Base-by-base conservation (phyloP, 2,797 vertebrate species). In the Alcedo atthis region DNA sequence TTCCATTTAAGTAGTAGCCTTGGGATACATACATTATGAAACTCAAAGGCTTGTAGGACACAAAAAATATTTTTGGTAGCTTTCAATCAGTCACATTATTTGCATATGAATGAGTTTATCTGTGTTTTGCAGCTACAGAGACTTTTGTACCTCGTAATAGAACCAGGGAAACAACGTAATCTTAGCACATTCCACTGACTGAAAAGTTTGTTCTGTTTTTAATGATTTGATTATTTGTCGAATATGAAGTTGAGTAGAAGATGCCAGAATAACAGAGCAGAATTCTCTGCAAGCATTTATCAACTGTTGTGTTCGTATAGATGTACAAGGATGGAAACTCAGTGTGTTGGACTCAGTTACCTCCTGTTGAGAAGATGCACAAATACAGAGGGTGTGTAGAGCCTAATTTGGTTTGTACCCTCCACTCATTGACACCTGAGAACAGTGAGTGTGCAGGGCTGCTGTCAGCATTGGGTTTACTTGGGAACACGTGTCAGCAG, bases 191-290 rank as follows among this genome's bases (percentile, higher is more conserved):
- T 93, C 81, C 81, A 57, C 59, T 26, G 40, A 61, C 78, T 82
- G 75, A 70, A 54, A 80, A 61, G 73, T 89, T 91, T 82, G 57
- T 45, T 91, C 82, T 84, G 66, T 18, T 85, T 88, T 80, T 89
- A 68, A 85, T 89, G 69, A 85, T 77, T 77, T 92, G 70, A 80
- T 94, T 87, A 89, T 83, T 90, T 8, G 4, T 45, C 73, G 46
- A 87, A 45, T 51, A 59, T 11, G 49, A 94, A 74, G 18, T n/a
- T 77, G 45, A 69, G 71, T 32, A 71, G 53, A 87, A 87, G 78
- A 85, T 43, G 54, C 71, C 84, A 92, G 71, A 80, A 90, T 62
- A 92, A 94, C 87, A 69, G 92, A 94, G 74, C 57, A 74, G 69
- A 77, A 74, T 70, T 81, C 71, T 81, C 54, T 66, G 86, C 59